Evolutionary conservation across 2,888 invertebrate species (phyloP), one percentile per base, ranked within the genome.

Genomic region (Drosophila emarginata): DNA sequence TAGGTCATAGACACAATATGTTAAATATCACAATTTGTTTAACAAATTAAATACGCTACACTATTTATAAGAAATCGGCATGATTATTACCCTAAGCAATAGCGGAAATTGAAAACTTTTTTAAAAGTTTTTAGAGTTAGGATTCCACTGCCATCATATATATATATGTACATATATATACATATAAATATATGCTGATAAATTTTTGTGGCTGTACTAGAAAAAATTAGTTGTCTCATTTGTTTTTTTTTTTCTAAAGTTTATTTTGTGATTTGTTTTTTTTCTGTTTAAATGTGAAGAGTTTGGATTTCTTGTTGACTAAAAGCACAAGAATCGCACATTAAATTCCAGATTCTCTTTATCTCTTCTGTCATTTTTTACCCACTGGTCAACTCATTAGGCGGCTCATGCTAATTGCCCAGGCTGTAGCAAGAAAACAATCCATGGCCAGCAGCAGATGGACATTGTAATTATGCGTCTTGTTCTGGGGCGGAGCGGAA

Each of bases 1-100:
- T 61, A 40, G 21, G 14, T 32, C 59, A 64, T 70, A 64, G 70
- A 64, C 71, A 71, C 45, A 45, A 45, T 70, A 71, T 71, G 71
- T 64, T 64, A 18, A 26, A 50, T 36, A 50, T 62, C 36, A 14
- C 40, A 57, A 52, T 59, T 45, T 14, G 9, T 32, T 18, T 36
- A 51, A 57, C 56, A 23, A 23, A 61, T n/a, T 56, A 18, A 56
- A 15, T 36, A 52, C 36, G 14, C 11, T 28, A 61, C 54, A 45
- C 18, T 14, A 28, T 45, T 45, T 45, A 45, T 21, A 45, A 57
- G 39, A 21, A 21, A 7, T 57, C 3, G n/a, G 1, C 15, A 26
- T 53, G 15, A 15, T 5, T 36, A 53, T 4, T 53, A 21, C 18
- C 32, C 32, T 50, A 32, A 45, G n/a, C 4, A 12, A n/a, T 37